Evolutionary conservation across 1,140 invertebrate genomes (phyloP), one percentile per base, ranked within the genome.

Genomic region (Bursaphelenchus mucronatus): DNA sequence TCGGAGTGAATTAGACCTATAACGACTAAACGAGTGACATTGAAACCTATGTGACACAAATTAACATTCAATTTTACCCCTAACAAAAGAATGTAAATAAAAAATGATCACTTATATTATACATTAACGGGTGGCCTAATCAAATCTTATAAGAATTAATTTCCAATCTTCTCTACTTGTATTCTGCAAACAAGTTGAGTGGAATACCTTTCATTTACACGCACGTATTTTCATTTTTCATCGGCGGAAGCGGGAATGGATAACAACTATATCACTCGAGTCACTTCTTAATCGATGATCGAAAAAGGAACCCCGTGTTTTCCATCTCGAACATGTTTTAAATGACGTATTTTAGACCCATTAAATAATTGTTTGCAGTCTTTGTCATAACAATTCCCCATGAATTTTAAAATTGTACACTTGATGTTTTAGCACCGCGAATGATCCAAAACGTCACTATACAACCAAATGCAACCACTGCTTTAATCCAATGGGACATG

Each of bases 391-490:
- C 17, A 30, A 57, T 57, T 57, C 43, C n/a, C 21, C 5, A 57
- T 30, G 11, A n/a, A 5, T 30, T 5, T 30, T 3, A 30, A 30
- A 30, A 30, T 30, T 30, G 8, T 46, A 41, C 30, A 1, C 43
- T 53, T 55, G 10, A 41, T 40, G 46, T 69, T 80, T 68, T 63
- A 78, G 76, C 66, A 21, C 74, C 75, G 43, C 65, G 75, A 15
- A 78, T 63, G 55, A 78, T 78, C 43, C 55, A 73, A 47, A 78
- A 79, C 54, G 53, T 78, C 3, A 72, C 56, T 10, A 69, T 78
- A 6, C 62, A 17, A 43, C 49, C 70, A 21, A 76, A 69, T 46
- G 69, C 70, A 43, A 76, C 65, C 7, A 61, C 58, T 40, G 76
- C 76, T 11, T 50, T 41, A 11, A 56, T 78, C 3, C 64, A 50